A percentile compares a stretch with the other conserved stretches of the same genome.
Evolutionary conservation across 2,888 invertebrate genomes (phyloP).

Genomic region (Belgica antarctica): DNA sequence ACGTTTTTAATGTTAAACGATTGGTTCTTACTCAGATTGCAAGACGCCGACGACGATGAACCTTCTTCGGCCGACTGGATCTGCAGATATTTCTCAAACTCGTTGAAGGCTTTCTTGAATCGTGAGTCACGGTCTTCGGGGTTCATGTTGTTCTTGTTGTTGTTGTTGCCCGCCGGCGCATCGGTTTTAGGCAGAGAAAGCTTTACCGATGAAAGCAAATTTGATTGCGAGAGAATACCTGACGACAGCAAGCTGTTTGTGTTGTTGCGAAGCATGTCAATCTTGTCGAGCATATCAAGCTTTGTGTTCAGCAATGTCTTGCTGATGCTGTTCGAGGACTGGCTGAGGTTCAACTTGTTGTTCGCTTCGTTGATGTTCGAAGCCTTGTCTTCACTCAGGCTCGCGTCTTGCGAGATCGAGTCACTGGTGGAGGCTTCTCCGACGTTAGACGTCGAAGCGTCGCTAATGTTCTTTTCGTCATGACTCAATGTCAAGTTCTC

Average conservation of each 20-base stretch:
- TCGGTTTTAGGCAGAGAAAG: conserved; percentile 55
- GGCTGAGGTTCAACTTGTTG: conserved; percentile 55
- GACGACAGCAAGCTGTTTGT: conserved; percentile 75
- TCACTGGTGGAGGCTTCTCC: conserved; percentile 53
- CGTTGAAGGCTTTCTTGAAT: conserved; percentile 40
- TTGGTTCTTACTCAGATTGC: conserved; percentile 18
- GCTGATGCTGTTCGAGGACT: conserved; percentile 51
- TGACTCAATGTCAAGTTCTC: conserved; percentile 74
- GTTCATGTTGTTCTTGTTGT: conserved; percentile 41
- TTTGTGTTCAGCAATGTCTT: conserved; percentile 55
- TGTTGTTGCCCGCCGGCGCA: conserved; percentile 40
- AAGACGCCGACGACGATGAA: conserved; percentile 46
- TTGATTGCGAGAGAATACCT: conserved; percentile 61
- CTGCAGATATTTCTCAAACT: conserved; percentile 41
- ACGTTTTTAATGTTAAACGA: conserved; percentile 28
- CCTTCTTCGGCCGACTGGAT: conserved; percentile 50
- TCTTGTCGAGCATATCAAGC: conserved; percentile 65
- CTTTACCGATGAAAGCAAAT: conserved; percentile 54
- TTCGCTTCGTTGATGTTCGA: conserved; percentile 53
- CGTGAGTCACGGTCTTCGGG: conserved; percentile 37
- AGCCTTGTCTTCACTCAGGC: conserved; percentile 58
- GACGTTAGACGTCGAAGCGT: conserved; percentile 10
- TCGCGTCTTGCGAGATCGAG: conserved; percentile 50
- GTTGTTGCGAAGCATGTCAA: conserved; percentile 70
- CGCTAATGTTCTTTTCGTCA: conserved; percentile 58